Base-by-base conservation (phyloP, 2,113 vertebrate genomes). In the Xenopus borealis region DNA sequence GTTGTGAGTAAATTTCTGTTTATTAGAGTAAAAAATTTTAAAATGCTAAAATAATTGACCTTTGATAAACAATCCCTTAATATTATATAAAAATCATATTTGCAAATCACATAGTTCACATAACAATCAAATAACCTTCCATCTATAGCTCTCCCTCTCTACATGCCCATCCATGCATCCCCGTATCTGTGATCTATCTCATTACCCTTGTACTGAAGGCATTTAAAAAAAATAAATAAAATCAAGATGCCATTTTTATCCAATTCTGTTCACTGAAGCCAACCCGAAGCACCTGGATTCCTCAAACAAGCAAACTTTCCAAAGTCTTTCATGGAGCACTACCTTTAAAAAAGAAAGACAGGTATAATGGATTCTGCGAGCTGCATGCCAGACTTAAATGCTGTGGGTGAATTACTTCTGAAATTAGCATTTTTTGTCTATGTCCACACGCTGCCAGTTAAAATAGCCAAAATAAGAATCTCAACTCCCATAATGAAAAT, bases 301-400 rank as follows among this genome's bases (percentile, higher is more conserved):
- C 27, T 14, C 50, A 63, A 66, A 67, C 62, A 73, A 73, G 57
- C 64, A 74, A 66, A 74, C 62, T 74, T 74, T 74, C n/a, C 62
- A 65, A 66, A 73, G 72, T 73, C 72, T 67, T 74, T 74, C 72
- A 66, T 67, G 72, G 62, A 74, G 64, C 63, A 20, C 72, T 74
- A 58, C 72, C 55, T 74, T 74, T 65, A 66, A 45, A 27, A 74
- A 61, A 52, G 44, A 65, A 45, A 47, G 72, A 59, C 72, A 47
- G 40, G 12, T 74, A 40, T 74, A 74, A 74, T 74, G 64, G 72
- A 74, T 74, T 74, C 20, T 74, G 64, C 40, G 47, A 47, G 53
- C 64, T 30, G 72, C 27, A 30, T 67, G 72, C 72, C 72, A 74
- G 55, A 67, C 66, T 66, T 74, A 67, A 67, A 74, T 67, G 72